phyloP scores from a whole-genome alignment of 2,797 vertebrate species.

The Echiichthys vipera region DNA sequence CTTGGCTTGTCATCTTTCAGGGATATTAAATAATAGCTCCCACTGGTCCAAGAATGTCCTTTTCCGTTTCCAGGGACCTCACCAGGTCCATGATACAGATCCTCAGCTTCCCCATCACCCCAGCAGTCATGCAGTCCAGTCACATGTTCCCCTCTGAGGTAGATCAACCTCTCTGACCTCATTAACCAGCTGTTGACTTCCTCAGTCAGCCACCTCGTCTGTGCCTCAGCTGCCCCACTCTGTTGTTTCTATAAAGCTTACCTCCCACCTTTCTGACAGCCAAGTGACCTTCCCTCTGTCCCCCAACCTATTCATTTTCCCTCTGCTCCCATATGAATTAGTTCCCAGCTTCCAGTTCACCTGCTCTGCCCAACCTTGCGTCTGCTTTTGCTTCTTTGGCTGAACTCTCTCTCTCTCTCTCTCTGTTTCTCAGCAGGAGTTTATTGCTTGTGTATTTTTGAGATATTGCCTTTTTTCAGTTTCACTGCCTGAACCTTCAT shows the following conservation, averaged over 20 bases:
- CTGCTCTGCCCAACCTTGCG: neutral
- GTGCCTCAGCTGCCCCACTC: neutral
- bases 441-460: neutral
- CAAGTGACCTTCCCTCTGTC: conserved; percentile 5
- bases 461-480: neutral
- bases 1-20: conserved; percentile 8
- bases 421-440: neutral
- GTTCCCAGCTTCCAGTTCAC: neutral
- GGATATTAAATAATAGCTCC: conserved; percentile 8
- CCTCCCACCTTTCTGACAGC: conserved; percentile 3
- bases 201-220: neutral
- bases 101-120: neutral
- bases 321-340: neutral
- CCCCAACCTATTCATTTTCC: conserved; percentile 2
- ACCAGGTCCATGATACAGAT: neutral
- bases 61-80: neutral
- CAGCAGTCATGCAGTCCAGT: conserved; percentile 12
- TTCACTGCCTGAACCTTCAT: neutral
- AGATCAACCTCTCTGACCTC: conserved; percentile 23
- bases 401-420: neutral
- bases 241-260: neutral
- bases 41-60: neutral
- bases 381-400: neutral
- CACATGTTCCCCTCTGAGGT: neutral
- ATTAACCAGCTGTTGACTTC: conserved; percentile 13